Percentiles rank a stretch among this genome's conserved stretches.
These are phyloP conservation scores for Maniola hyperantus DNA, from an alignment of 2,888 invertebrate species.

Conservation along the genomic window DNA sequence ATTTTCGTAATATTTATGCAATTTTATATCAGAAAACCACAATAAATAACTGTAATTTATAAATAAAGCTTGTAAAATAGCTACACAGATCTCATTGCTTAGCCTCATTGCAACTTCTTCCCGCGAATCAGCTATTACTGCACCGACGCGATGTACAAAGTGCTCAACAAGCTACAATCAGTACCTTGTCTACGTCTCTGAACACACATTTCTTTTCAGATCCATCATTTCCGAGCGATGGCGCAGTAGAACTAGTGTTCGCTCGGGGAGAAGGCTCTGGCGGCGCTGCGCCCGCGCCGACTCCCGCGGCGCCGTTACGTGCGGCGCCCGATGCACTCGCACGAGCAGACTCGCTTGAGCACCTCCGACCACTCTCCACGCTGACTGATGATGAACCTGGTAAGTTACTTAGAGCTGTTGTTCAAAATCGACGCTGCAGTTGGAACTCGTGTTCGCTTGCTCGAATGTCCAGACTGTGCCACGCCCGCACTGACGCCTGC, in stretches of 20 bases:
- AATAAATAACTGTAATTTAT: neutral
- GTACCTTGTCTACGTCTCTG: neutral
- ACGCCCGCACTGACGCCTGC: conserved; percentile 88
- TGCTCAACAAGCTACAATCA: neutral
- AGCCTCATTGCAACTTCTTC: neutral
- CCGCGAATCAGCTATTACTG: neutral
- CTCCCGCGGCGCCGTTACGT: conserved; percentile 87
- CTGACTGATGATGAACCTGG: conserved; percentile 68
- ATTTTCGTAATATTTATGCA: too few relatives aligned
- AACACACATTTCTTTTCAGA: conserved; percentile 72
- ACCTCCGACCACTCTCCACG: conserved; percentile 70
- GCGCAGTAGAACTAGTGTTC: conserved; percentile 93
- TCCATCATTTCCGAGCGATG: conserved; percentile 90
- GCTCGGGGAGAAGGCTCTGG: conserved; percentile 80
- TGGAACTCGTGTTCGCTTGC: conserved; percentile 84
- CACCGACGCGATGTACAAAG: neutral
- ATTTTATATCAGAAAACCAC: too few relatives aligned
- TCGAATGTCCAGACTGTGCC: conserved; percentile 68
- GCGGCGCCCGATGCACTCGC: conserved; percentile 88
- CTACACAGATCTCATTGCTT: neutral
- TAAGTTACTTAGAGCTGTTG: too few relatives aligned
- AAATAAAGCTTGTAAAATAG: neutral
- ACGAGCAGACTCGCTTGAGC: conserved; percentile 90
- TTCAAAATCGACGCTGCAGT: conserved; percentile 86
- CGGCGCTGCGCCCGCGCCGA: conserved; percentile 85